Conservation (phyloP, 2,113 vertebrate species). For the Malurus elegans region DNA sequence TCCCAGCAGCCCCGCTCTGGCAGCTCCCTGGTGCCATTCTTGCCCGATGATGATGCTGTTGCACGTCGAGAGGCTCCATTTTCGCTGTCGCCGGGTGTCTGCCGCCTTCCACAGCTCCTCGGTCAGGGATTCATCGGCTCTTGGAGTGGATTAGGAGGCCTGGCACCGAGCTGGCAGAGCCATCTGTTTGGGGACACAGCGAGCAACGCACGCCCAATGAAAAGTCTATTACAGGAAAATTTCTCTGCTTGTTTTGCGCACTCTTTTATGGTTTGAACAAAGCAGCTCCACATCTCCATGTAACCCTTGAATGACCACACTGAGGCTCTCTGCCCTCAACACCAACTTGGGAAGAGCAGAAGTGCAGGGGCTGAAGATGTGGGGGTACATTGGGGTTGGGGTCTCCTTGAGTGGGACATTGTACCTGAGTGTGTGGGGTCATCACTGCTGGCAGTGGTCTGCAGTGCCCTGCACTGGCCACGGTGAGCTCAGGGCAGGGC, state of each 20-base stretch:
- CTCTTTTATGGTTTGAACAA: not conserved
- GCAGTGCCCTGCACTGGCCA: not conserved
- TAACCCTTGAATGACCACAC: not conserved
- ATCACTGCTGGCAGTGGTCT: not conserved
- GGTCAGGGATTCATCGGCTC: not conserved
- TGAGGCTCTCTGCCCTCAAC: not conserved
- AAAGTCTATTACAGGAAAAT: not conserved
- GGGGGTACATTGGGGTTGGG: too few species aligned
- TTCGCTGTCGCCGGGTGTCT: fast-evolving
- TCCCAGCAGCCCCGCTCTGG: not conserved
- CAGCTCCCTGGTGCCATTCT: not conserved
- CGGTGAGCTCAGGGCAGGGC: fast-evolving
- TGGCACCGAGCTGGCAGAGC: not conserved
- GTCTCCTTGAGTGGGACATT: not conserved
- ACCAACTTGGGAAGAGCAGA: not conserved
- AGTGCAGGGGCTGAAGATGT: not conserved
- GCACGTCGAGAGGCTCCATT: not conserved
- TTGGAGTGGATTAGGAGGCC: not conserved
- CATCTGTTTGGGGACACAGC: not conserved
- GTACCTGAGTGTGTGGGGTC: not conserved
- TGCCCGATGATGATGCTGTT: not conserved
- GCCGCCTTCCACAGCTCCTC: not conserved
- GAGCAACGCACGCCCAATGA: not conserved
- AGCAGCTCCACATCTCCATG: fast-evolving
- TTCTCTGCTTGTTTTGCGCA: not conserved